Conservation (phyloP, 2,797 vertebrate genomes). For the Neosilurus mollespiculum region DNA sequence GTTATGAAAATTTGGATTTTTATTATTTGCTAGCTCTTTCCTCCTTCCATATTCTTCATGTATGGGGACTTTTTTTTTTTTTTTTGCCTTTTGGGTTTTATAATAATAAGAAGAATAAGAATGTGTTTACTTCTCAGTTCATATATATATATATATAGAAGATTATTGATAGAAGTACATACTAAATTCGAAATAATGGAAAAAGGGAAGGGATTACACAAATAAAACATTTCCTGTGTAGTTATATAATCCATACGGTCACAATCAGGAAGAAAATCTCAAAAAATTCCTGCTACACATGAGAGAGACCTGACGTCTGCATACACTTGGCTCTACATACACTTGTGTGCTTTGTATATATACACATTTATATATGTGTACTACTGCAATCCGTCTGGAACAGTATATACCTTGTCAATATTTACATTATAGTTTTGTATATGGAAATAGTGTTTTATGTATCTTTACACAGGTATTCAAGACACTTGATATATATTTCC, state of each 20-base stretch:
- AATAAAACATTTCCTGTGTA: background rate
- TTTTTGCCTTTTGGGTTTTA: background rate
- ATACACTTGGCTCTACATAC: background rate
- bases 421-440: background rate
- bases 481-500: background rate
- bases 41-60: slow-evolving; percentile 24
- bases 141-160: too few species aligned
- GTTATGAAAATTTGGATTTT: background rate
- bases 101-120: background rate
- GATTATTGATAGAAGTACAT: too few species aligned
- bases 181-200: too few species aligned
- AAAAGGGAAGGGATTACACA: background rate
- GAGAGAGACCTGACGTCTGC: background rate
- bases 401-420: background rate
- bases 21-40: slow-evolving; percentile 11
- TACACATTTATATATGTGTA: background rate
- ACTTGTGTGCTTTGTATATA: background rate
- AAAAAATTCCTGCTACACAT: background rate
- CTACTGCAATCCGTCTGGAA: background rate
- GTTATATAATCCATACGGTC: background rate
- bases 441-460: background rate
- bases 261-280: slow-evolving; percentile 31
- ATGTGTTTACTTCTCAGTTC: slow-evolving; percentile 12
- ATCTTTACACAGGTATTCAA: background rate
- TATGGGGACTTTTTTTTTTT: background rate